Base-by-base conservation (phyloP, 2,113 vertebrate species). In the Euleptes europaea region DNA sequence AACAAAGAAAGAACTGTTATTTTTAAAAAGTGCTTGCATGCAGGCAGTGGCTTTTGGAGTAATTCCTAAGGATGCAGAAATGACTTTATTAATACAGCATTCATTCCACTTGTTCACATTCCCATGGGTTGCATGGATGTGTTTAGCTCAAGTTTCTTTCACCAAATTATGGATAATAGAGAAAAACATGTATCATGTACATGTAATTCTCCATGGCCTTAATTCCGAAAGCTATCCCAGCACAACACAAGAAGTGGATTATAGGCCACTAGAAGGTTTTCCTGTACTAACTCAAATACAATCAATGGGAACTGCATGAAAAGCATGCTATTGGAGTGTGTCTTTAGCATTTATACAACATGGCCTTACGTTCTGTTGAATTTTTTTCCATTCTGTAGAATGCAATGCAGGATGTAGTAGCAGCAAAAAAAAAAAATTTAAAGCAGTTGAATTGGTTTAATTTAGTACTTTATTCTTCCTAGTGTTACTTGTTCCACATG, bases 401-500 rank as follows among this genome's bases (percentile, higher is more conserved):
- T 42, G 31, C 69, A 47, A 69, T 70, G 42, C 40, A 57, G 33
- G 54, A 70, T 54, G 49, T 70, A 70, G 11, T 44, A 11, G 7
- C 15, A 70, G 44, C 10, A 67, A 49, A 75, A 83, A 51, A 13
- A 6, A 4, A 42, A 42, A 49, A 63, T 85, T 85, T n/a, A 63
- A 73, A 49, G 42, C 26, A 47, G 23, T 65, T 73, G 40, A 71
- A 44, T 79, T 2, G 21, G 69, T 42, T 4, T 80, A 83, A 63
- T 86, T 60, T 84, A 82, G 17, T 44, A 67, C 54, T 65, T 83
- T 84, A 72, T 42, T 80, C 28, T 47, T 82, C 84, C 51, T 88
- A 99, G 98, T 99, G 98, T 91, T 99, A 99, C 89, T 95, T 99
- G 15, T 99, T 99, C 95, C 99, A 99, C 94, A 99, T 99, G 98